phyloP scores from a whole-genome alignment of 2,113 vertebrate species.

The Zosterops pallidus region DNA sequence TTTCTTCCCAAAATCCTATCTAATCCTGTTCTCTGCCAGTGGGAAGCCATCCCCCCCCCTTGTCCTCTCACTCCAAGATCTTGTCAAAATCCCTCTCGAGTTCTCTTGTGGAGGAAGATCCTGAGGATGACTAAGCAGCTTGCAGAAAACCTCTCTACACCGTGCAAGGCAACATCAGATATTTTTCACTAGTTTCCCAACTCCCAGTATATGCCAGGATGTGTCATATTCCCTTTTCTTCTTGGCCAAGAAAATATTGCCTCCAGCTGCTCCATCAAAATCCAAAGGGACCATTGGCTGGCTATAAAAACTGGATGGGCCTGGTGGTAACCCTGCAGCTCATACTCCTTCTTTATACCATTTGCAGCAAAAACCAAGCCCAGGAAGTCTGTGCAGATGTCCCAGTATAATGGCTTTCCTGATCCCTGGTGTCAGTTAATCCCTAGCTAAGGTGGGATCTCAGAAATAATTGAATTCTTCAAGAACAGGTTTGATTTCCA shows the following conservation, averaged over 20 bases:
- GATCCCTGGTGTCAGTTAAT: background rate
- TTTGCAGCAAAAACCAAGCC: background rate
- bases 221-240: background rate
- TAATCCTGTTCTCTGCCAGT: background rate
- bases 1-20: background rate
- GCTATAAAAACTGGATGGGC: background rate
- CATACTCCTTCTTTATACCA: background rate
- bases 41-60: background rate
- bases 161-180: background rate
- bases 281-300: background rate
- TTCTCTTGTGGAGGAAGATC: background rate
- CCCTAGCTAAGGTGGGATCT: background rate
- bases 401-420: background rate
- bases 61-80: background rate
- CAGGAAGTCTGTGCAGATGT: background rate
- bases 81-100: background rate
- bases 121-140: background rate
- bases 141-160: background rate
- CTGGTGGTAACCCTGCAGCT: background rate
- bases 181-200: background rate
- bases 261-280: background rate
- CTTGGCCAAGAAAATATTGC: background rate
- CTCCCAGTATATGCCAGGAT: background rate
- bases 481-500: background rate
- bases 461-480: slow-evolving; percentile 17